phyloP scores from a whole-genome alignment of 2,888 invertebrate species.

The Nomada ferruginata region DNA sequence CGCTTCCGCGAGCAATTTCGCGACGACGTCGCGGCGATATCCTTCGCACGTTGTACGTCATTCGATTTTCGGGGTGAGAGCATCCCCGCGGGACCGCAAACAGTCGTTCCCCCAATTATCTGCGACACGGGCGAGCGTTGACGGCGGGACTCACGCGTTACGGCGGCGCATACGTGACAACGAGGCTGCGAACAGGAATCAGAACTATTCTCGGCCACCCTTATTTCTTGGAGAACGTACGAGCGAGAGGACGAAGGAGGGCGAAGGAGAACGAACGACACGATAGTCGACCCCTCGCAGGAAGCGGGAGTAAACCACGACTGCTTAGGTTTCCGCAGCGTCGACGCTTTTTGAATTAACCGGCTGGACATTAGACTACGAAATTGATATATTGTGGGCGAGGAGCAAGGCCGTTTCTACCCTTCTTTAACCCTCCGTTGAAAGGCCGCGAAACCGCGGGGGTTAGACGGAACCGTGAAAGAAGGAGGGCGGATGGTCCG shows the following conservation, averaged over 20 bases:
- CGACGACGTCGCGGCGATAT: conserved; percentile 21
- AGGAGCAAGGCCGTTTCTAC: conserved; percentile 37
- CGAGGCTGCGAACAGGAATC: conserved; percentile 43
- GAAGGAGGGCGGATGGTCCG: conserved; percentile 75
- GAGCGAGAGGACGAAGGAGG: conserved; percentile 9
- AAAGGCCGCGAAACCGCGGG: conserved; percentile 67
- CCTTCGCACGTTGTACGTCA: conserved; percentile 49
- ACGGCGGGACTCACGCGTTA: conserved; percentile 73
- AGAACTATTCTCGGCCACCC: conserved; percentile 39
- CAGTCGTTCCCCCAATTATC: conserved; percentile 77
- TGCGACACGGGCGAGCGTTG: conserved; percentile 49
- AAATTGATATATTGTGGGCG: conserved; percentile 83
- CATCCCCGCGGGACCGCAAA: conserved; percentile 75
- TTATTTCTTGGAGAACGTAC: conserved; percentile 44
- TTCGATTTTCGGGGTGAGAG: conserved; percentile 32
- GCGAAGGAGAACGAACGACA: background rate
- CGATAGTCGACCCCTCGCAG: conserved; percentile 58
- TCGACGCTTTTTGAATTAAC: conserved; percentile 84
- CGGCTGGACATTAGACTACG: conserved; percentile 84
- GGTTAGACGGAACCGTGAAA: conserved; percentile 68
- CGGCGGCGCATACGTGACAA: conserved; percentile 79
- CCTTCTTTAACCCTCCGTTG: conserved; percentile 41
- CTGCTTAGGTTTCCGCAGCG: conserved; percentile 81
- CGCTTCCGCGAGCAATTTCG: conserved; percentile 37
- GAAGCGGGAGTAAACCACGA: conserved; percentile 65